Evolutionary conservation across 2,888 invertebrate genomes (phyloP).

Genomic region (Drosophila yooni): DNA sequence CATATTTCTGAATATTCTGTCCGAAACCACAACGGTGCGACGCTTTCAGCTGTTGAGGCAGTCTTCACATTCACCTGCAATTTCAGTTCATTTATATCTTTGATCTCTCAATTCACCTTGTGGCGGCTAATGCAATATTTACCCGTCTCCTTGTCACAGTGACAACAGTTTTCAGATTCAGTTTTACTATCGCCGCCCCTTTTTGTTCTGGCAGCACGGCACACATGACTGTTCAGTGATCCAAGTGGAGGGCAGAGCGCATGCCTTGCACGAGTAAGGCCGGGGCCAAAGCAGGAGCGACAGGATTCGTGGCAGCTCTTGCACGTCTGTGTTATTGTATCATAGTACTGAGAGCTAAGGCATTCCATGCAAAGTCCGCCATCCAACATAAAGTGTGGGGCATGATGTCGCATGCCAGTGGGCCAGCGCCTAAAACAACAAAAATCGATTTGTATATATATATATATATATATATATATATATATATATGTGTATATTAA

Average conservation of each 20-base stretch:
- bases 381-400: slow-evolving; percentile 90
- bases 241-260: slow-evolving; percentile 89
- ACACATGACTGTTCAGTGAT: slow-evolving; percentile 92
- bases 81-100: not conserved
- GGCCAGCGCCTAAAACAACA: slow-evolving; percentile 87
- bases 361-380: slow-evolving; percentile 92
- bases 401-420: slow-evolving; percentile 91
- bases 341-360: slow-evolving; percentile 90
- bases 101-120: not conserved
- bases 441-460: not conserved
- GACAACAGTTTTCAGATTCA: slow-evolving; percentile 74
- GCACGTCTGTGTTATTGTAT: slow-evolving; percentile 89
- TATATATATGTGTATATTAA: slow-evolving; percentile 59
- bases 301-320: slow-evolving; percentile 89
- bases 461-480: not conserved
- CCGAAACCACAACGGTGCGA: slow-evolving; percentile 86
- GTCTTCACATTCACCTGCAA: slow-evolving; percentile 90
- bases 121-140: not conserved
- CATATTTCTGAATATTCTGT: slow-evolving; percentile 46
- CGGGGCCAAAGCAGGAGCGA: slow-evolving; percentile 89
- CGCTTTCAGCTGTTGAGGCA: slow-evolving; percentile 90
- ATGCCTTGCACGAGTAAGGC: slow-evolving; percentile 89
- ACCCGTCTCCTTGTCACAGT: slow-evolving; percentile 65
- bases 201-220: slow-evolving; percentile 88
- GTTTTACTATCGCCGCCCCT: slow-evolving; percentile 86